Percentiles rank a stretch among this genome's conserved stretches.
phyloP scores from a whole-genome alignment of 2,888 invertebrate species.

The Drosophila diplacantha region DNA sequence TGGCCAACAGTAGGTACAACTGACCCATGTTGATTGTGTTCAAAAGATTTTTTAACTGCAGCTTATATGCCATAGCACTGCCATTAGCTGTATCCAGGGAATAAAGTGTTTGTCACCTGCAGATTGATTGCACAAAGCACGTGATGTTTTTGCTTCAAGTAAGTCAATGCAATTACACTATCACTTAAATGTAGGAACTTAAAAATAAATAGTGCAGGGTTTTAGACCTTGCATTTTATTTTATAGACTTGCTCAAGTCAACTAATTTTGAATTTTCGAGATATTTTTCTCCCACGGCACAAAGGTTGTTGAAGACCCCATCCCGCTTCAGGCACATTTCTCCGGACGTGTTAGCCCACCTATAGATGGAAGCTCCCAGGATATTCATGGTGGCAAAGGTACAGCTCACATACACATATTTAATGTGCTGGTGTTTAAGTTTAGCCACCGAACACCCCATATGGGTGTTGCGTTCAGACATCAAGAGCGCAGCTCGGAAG shows the following conservation, averaged over 20 bases:
- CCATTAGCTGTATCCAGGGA: slow-evolving; percentile 2
- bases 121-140: slow-evolving; percentile 11
- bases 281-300: not conserved
- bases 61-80: slow-evolving; percentile 14
- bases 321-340: not conserved
- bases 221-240: not conserved
- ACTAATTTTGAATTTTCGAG: not conserved
- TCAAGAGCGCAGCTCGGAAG: not conserved
- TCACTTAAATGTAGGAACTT: too few relatives aligned
- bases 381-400: not conserved
- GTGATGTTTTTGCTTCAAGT: slow-evolving; percentile 6
- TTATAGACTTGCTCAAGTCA: not conserved
- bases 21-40: slow-evolving; percentile 29
- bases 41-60: not conserved
- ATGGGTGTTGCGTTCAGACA: slow-evolving; percentile 1
- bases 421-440: not conserved
- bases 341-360: not conserved
- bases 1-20: slow-evolving; percentile 9
- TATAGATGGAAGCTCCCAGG: not conserved
- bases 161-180: not conserved
- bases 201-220: too few relatives aligned
- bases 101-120: not conserved
- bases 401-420: not conserved
- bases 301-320: not conserved
- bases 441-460: not conserved